Base-by-base conservation (phyloP, 2,888 invertebrate species). In the Sphaerophoria taeniata region DNA sequence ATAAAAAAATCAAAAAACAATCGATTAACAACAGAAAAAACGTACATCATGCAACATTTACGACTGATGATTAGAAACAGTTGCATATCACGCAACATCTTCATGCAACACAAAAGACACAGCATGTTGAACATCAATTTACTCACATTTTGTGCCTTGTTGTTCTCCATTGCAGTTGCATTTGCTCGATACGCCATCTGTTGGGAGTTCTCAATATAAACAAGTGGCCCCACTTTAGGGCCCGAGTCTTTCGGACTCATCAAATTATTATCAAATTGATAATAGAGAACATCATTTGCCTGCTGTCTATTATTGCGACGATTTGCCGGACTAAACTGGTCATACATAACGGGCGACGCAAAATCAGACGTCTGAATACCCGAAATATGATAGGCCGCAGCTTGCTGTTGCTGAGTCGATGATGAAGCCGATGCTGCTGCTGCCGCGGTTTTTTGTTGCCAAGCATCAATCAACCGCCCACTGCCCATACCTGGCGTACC, bases 331-430 rank as follows among this genome's bases (percentile, higher is more conserved):
- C 82, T 81, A 36, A 82, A 82, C 6, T 82, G 82, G 9, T 86
- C 77, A 24, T 86, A 86, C 82, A 86, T 74, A 3, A 82, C 72
- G 70, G 91, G 90, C n/a, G 90, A 88, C 87, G 90, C 90, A 9
- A 91, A 91, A 88, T 91, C 91, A 6, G 91, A 91, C 1, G 91
- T 91, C 80, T 91, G 91, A 55, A 91, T 88, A 34, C 91, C 91
- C 3, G 91, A 91, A 88, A 91, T 91, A 85, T 91, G 91, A 89
- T 91, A 91, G n/a, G 91, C 91, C 53, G 89, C 84, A 16, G 87
- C 88, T 49, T 89, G 88, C 49, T 84, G 76, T 14, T 78, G 85
- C 31, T 33, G 73, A 34, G 69, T 76, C 6, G 65, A 36, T 63
- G 80, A 47, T 39, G 63, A 16, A 53, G 9, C 39, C 45, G 65